A percentile compares a stretch with the other conserved stretches of the same genome.
Evolutionary conservation across 1,140 invertebrate genomes (phyloP).

Genomic region (Aleiodes sp.): DNA sequence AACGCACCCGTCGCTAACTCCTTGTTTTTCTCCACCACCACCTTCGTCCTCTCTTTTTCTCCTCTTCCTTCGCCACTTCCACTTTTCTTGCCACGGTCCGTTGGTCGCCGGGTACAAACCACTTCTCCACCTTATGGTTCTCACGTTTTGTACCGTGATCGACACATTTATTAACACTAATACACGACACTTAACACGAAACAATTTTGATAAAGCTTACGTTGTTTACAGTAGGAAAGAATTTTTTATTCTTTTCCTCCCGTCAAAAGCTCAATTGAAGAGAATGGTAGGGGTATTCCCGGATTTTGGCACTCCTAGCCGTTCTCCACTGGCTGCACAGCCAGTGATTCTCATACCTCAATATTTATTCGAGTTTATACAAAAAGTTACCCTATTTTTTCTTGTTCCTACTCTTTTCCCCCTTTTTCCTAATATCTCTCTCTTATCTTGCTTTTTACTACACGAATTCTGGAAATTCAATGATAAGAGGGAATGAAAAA

Average conservation of each 20-base stretch:
- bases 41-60: slow-evolving; percentile 26
- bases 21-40: slow-evolving; percentile 12
- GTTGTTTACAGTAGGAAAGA: neutral
- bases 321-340: neutral
- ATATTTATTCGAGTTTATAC: neutral
- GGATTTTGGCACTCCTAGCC: neutral
- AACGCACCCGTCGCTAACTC: slow-evolving; percentile 28
- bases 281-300: neutral
- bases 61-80: slow-evolving; percentile 37
- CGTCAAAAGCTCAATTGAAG: neutral
- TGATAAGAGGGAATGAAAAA: neutral
- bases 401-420: neutral
- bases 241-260: neutral
- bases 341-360: slow-evolving; percentile 6
- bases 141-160: slow-evolving; percentile 57
- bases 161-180: slow-evolving; percentile 53
- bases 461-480: neutral
- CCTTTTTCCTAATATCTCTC: too few relatives aligned
- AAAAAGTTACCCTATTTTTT: neutral
- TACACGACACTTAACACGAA: neutral
- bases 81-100: slow-evolving; percentile 26
- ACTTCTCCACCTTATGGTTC: slow-evolving; percentile 24
- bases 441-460: too few relatives aligned
- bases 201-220: slow-evolving; percentile 17
- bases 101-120: slow-evolving; percentile 6